Percentiles rank a stretch among this genome's conserved stretches.
phyloP scores from a whole-genome alignment of 2,797 vertebrate species.

The Anniella stebbinsi region DNA sequence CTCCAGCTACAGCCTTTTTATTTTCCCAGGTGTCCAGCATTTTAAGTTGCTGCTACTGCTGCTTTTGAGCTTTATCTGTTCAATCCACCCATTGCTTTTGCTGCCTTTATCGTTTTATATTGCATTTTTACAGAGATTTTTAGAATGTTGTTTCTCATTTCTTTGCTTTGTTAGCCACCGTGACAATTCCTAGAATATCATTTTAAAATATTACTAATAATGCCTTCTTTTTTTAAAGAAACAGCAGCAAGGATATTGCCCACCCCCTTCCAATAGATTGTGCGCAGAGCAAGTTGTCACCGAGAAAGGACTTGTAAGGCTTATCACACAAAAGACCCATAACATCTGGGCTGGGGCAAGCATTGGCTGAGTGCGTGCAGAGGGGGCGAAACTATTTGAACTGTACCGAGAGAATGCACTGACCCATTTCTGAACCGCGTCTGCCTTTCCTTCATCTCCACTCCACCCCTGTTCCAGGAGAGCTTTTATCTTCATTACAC shows the following conservation, averaged over 20 bases:
- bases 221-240: neutral
- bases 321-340: neutral
- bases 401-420: neutral
- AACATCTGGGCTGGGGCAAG: neutral
- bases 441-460: neutral
- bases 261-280: neutral
- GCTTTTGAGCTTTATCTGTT: neutral
- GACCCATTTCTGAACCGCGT: neutral
- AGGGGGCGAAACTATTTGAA: neutral
- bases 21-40: neutral
- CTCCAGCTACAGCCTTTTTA: neutral
- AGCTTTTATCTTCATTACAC: conserved; percentile 7
- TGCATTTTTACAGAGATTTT: neutral
- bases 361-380: rapidly evolving
- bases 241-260: neutral
- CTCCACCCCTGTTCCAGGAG: neutral
- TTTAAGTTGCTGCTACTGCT: neutral
- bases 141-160: neutral
- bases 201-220: too few relatives aligned
- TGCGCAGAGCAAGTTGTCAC: neutral
- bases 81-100: neutral
- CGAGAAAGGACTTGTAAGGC: neutral
- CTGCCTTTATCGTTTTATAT: neutral
- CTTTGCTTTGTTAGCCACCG: neutral
- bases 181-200: neutral